Percentiles rank a stretch among this genome's conserved stretches.
Conservation (phyloP, 2,888 invertebrate species). For the Clitarchus hookeri region DNA sequence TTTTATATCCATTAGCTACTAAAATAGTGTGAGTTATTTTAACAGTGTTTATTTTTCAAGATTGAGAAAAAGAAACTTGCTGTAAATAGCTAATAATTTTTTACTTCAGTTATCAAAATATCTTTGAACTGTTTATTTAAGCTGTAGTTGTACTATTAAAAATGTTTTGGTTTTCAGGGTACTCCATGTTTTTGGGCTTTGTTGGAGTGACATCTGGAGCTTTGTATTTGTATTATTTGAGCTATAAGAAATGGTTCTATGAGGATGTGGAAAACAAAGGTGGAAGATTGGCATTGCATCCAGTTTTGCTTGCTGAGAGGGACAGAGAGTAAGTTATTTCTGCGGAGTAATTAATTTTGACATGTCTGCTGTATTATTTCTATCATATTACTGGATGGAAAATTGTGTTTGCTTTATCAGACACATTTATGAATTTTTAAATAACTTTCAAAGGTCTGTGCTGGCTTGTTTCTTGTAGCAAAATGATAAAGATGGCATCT, state of each 20-base stretch:
- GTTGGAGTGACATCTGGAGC: constrained; percentile 60
- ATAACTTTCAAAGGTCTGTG: no score
- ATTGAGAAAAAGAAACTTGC: no score
- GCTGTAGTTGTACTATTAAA: neutral
- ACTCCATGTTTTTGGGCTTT: constrained; percentile 62
- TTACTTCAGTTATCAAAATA: no score
- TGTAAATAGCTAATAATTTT: no score
- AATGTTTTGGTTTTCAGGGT: constrained; percentile 56
- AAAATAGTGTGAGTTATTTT: no score
- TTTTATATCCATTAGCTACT: no score
- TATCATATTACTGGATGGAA: neutral
- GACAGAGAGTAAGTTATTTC: constrained; percentile 71
- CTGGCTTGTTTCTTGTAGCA: no score
- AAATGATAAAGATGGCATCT: no score
- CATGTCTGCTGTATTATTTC: neutral
- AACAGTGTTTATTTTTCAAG: neutral
- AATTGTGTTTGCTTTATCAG: neutral
- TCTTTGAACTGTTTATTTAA: neutral
- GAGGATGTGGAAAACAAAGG: constrained; percentile 77
- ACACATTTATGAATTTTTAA: no score
- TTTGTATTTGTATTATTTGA: constrained; percentile 63
- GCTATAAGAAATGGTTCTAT: constrained; percentile 58
- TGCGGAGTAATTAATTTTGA: neutral
- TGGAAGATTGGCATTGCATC: constrained; percentile 73
- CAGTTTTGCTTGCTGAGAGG: constrained; percentile 80